Evolutionary conservation across 2,113 vertebrate genomes (phyloP).

Genomic region (Perognathus longimembris): DNA sequence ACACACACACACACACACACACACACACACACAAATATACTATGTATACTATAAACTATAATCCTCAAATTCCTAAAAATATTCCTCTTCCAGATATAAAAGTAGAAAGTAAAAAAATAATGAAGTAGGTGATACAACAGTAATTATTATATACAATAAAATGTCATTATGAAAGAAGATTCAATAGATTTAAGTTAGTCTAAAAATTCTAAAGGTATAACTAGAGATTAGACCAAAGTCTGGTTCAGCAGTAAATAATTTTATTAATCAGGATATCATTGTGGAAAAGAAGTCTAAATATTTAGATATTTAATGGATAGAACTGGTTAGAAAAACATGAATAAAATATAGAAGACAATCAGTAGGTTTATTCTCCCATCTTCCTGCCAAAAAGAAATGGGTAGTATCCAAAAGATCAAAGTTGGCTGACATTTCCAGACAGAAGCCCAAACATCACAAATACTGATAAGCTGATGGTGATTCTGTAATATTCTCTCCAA

Average conservation of each 20-base stretch:
- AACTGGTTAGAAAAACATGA: neutral
- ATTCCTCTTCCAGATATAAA: neutral
- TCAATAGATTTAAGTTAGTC: conserved; percentile 40
- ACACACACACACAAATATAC: neutral
- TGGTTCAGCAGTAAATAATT: neutral
- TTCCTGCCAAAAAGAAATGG: too few relatives aligned
- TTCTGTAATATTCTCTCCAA: neutral
- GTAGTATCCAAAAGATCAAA: neutral
- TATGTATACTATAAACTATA: neutral
- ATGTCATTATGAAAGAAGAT: neutral
- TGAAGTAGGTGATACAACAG: neutral
- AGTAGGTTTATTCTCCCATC: too few relatives aligned
- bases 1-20: too few relatives aligned
- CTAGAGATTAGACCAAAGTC: neutral
- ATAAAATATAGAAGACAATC: neutral
- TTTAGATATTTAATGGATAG: neutral
- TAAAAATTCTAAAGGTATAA: neutral
- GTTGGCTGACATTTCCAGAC: neutral
- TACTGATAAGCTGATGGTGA: neutral
- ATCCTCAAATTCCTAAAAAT: neutral
- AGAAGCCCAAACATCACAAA: neutral
- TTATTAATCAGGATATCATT: neutral
- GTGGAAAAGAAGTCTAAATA: neutral
- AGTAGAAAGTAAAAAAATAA: neutral
- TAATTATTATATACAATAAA: neutral